Conservation (phyloP, 2,888 invertebrate species). For the Trichopoda pennipes region DNA sequence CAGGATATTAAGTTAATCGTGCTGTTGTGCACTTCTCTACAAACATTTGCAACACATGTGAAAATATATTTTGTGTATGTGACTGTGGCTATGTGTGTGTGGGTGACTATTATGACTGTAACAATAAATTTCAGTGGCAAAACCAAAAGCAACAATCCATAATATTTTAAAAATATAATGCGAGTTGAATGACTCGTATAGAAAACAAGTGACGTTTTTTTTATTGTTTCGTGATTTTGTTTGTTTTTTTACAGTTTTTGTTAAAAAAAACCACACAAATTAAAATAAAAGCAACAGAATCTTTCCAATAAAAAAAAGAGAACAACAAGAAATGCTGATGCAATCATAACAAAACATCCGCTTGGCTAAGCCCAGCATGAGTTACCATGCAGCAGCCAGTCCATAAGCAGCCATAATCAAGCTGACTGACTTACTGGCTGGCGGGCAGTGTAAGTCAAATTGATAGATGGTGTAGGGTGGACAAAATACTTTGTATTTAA, state of each 20-base stretch:
- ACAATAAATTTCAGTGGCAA: slow-evolving; percentile 37
- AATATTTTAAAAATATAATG: slow-evolving; percentile 40
- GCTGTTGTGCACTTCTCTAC: slow-evolving; percentile 19
- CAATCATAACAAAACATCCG: slow-evolving; percentile 62
- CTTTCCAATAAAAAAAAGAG: slow-evolving; percentile 11
- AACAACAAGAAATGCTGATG: slow-evolving; percentile 54
- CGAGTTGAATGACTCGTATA: slow-evolving; percentile 62
- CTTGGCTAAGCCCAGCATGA: slow-evolving; percentile 57
- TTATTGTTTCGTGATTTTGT: slow-evolving; percentile 17
- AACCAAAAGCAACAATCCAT: slow-evolving; percentile 34
- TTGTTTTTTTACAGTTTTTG: slow-evolving; percentile 2
- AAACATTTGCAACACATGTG: slow-evolving; percentile 26
- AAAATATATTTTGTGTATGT: slow-evolving; percentile 11
- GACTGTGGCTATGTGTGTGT: too few relatives aligned
- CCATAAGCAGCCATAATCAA: slow-evolving; percentile 21
- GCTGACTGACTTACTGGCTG: slow-evolving; percentile 2
- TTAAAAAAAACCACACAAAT: slow-evolving; percentile 41
- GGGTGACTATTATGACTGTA: slow-evolving; percentile 10
- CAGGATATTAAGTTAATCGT: slow-evolving; percentile 55
- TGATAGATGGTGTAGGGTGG: slow-evolving; percentile 65
- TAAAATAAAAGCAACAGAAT: slow-evolving; percentile 65
- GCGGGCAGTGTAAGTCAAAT: slow-evolving; percentile 31
- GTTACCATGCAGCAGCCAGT: slow-evolving; percentile 38
- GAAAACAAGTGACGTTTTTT: slow-evolving; percentile 56
- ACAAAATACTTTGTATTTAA: slow-evolving; percentile 46